These are phyloP conservation scores for Odontocolon sp. DNA, from an alignment of 2,888 invertebrate genomes.

Conservation along the genomic window DNA sequence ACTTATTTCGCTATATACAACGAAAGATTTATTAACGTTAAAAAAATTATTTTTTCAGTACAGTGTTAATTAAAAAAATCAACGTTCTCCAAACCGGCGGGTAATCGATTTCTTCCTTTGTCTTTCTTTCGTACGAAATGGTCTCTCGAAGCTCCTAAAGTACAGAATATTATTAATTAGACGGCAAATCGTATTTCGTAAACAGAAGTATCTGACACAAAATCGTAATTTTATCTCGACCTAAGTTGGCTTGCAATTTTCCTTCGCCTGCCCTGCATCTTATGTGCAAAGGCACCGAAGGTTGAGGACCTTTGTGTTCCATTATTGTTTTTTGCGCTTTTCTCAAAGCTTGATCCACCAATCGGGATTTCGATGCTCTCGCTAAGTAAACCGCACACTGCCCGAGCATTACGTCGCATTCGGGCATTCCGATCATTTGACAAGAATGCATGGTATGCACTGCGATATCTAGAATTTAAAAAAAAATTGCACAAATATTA, in stretches of 20 bases:
- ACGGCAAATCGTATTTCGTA: neutral
- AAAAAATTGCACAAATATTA: neutral
- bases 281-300: constrained; percentile 88
- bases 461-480: constrained; percentile 83
- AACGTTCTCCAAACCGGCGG: constrained; percentile 84
- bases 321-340: constrained; percentile 41
- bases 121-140: constrained; percentile 82
- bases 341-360: constrained; percentile 81
- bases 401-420: constrained; percentile 88
- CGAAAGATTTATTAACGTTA: too few species aligned
- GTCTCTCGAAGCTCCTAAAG: constrained; percentile 85
- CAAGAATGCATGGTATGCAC: constrained; percentile 89
- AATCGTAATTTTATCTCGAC: constrained; percentile 54
- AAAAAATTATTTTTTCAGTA: too few species aligned
- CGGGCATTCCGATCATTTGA: constrained; percentile 90
- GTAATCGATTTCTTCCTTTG: constrained; percentile 84
- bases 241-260: constrained; percentile 61
- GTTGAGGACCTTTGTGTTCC: constrained; percentile 83
- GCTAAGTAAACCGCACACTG: constrained; percentile 89
- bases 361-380: constrained; percentile 86
- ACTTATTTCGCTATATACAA: too few species aligned
- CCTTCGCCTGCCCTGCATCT: constrained; percentile 83
- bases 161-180: neutral
- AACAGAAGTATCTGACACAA: neutral
- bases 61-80: constrained; percentile 81